A percentile compares a stretch with the other conserved stretches of the same genome.
Conservation (phyloP, 2,888 invertebrate species). For the Hirtodrosophila duncani region DNA sequence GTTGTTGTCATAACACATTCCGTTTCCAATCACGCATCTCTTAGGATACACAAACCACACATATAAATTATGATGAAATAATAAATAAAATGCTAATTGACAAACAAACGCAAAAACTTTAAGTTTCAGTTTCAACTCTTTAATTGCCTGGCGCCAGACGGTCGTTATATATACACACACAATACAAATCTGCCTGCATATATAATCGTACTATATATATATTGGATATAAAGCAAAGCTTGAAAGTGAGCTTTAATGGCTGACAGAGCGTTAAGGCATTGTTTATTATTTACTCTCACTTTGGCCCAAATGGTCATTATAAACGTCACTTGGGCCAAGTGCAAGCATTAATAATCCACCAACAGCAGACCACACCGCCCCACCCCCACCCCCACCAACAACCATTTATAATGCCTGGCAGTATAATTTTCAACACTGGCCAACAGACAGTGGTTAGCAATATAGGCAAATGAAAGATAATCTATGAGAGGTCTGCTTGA, state of each 20-base stretch:
- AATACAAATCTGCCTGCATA: neutral
- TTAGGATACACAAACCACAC: constrained; percentile 15
- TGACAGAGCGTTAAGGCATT: too few relatives aligned
- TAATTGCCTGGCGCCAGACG: constrained; percentile 62
- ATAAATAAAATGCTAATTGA: constrained; percentile 52
- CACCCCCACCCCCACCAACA: constrained; percentile 8
- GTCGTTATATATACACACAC: constrained; percentile 27
- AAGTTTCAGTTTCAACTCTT: constrained; percentile 39
- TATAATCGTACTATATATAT: constrained; percentile 1
- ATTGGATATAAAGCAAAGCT: constrained; percentile 11
- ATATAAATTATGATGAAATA: constrained; percentile 29
- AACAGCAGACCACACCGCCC: constrained; percentile 24
- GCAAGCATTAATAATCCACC: constrained; percentile 51
- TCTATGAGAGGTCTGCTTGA: too few relatives aligned
- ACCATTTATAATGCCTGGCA: constrained; percentile 36
- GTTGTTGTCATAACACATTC: constrained; percentile 7
- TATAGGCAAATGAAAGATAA: neutral
- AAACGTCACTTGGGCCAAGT: constrained; percentile 42
- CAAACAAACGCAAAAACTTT: constrained; percentile 35
- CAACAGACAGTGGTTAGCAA: constrained; percentile 4
- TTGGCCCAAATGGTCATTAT: constrained; percentile 51
- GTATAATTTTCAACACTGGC: constrained; percentile 15
- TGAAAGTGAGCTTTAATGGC: constrained; percentile 17
- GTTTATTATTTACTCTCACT: constrained; percentile 33
- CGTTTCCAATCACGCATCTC: constrained; percentile 15